Base-by-base conservation (phyloP, 2,888 invertebrate species). In the Agelastica alni region DNA sequence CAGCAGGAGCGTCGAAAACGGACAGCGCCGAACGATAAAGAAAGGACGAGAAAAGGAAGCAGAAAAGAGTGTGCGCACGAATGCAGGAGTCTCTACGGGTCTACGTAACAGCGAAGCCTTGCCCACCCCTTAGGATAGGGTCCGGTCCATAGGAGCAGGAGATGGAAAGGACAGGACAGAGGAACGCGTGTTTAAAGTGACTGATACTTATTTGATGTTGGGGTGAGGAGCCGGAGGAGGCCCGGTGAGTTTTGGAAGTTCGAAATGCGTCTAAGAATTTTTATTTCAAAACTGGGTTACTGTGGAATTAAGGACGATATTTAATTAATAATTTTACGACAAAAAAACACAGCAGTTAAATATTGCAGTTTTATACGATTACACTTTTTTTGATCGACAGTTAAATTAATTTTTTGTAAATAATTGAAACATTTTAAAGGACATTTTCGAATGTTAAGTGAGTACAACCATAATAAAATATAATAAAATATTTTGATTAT, bases 21-120 rank as follows among this genome's bases (percentile, higher is more conserved):
- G 63, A 63, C 59, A 54, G 54, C n/a, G 78, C 79, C 77, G 75
- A 76, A 77, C 71, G 69, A 68, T 68, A 68, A 30, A 54, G 59
- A 61, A 46, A 55, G 54, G 57, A 62, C 56, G 41, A 43, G 28
- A 31, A 43, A 62, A 51, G 58, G 60, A 56, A 56, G 60, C 55
- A 62, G 57, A 46, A 58, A 59, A 55, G 60, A 59, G 64, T 65
- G 64, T 79, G 78, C 79, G 77, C 71, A 69, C 66, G 68, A 69
- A 70, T 72, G 69, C 67, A 69, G 55, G 63, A 64, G 64, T 63
- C 67, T 55, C 55, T 44, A 37, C 51, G 42, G 42, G 20, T 34
- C 39, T 55, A 39, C 53, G 52, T 46, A 46, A 26, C 37, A 36
- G 7, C 42, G 41, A 46, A 47, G 59, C 49, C 58, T 59, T 56